These are phyloP conservation scores for Mandrillus leucophaeus DNA, from an alignment of 2,113 vertebrate species.

Conservation along the genomic window DNA sequence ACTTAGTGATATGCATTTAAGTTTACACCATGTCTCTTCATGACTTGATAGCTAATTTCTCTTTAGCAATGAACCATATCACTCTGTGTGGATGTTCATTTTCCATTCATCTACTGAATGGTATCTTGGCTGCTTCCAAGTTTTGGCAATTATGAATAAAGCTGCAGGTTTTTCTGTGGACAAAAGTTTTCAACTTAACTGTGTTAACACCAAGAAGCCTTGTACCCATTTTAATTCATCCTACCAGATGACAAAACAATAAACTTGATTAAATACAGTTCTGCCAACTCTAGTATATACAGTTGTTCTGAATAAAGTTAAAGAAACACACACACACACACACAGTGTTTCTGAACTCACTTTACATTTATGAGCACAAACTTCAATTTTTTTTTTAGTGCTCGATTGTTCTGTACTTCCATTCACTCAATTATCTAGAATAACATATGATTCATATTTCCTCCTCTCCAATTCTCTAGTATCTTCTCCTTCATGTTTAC, in stretches of 20 bases:
- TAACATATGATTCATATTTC: not conserved
- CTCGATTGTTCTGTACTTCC: not conserved
- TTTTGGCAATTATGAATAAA: not conserved
- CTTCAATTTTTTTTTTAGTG: not conserved
- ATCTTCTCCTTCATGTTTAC: not conserved
- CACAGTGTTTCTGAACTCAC: not conserved
- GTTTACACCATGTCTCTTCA: not conserved
- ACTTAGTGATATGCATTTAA: not conserved
- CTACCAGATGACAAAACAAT: not conserved
- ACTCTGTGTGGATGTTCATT: not conserved
- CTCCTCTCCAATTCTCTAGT: not conserved
- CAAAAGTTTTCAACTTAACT: not conserved
- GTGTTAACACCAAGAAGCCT: not conserved
- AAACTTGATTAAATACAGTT: not conserved
- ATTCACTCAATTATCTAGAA: not conserved
- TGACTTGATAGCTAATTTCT: not conserved
- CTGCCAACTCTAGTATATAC: not conserved
- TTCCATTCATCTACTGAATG: not conserved
- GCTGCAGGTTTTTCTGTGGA: not conserved
- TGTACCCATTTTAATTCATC: not conserved
- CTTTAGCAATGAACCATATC: not conserved
- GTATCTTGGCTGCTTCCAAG: not conserved
- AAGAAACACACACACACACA: not conserved
- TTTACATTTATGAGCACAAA: not conserved
- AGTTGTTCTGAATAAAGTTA: not conserved